These are phyloP conservation scores for Papilio aristodemus DNA, from an alignment of 1,140 invertebrate species.

Conservation along the genomic window DNA sequence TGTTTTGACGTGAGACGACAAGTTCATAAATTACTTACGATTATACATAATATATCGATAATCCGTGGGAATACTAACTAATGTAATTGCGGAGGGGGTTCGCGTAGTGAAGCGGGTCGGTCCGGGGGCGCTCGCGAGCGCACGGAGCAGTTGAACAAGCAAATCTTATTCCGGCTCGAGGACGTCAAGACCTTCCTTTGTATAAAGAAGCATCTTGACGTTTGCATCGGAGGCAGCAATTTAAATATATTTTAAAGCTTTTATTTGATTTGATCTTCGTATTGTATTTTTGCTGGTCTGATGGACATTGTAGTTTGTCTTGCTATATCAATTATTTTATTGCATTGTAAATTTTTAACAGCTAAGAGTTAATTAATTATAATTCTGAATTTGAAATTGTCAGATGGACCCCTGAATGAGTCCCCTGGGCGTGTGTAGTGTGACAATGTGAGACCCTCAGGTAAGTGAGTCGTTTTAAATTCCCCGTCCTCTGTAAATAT, in stretches of 20 bases:
- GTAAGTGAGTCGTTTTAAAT: not conserved
- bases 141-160: not conserved
- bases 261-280: conserved; percentile 12
- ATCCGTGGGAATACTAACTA: conserved; percentile 18
- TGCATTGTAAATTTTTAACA: no score
- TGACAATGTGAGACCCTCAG: not conserved
- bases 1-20: no score
- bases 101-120: not conserved
- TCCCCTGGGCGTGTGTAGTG: not conserved
- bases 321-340: not conserved
- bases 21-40: not conserved
- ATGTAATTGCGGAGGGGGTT: not conserved
- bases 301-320: not conserved
- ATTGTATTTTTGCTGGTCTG: not conserved
- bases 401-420: not conserved
- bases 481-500: conserved; percentile 12
- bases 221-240: conserved; percentile 3
- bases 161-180: conserved; percentile 11
- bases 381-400: not conserved
- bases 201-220: conserved; percentile 10
- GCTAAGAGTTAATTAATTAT: not conserved
- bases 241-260: conserved; percentile 19
- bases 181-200: not conserved
- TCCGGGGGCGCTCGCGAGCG: not conserved
- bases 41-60: not conserved